Evolutionary conservation across 37 sponge, comb jelly and placozoan species (phyloP).

Genomic region (Oopsacas minuta): DNA sequence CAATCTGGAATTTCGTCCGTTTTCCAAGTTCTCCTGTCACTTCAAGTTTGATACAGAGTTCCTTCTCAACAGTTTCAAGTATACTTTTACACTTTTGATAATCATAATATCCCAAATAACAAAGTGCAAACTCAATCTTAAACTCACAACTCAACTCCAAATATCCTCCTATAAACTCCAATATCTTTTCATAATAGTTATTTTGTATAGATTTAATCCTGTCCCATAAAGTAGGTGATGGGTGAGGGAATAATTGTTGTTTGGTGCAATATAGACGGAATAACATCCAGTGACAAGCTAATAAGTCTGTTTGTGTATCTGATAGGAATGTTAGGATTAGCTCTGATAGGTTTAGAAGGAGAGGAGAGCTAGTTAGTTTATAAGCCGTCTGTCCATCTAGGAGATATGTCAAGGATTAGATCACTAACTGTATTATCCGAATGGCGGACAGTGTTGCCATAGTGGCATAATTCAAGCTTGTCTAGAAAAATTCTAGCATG

Average conservation of each 20-base stretch:
- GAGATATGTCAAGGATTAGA: too few relatives aligned
- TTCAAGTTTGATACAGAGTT: background rate
- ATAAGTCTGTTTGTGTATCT: background rate
- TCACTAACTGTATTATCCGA: too few relatives aligned
- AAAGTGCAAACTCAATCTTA: background rate
- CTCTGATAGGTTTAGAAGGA: background rate
- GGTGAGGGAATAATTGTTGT: slow-evolving; percentile 1
- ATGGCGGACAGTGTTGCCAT: too few relatives aligned
- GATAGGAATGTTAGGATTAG: slow-evolving; percentile 3
- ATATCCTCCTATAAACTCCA: background rate
- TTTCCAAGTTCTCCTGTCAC: background rate
- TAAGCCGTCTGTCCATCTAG: background rate
- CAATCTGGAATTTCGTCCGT: slow-evolving; percentile 8
- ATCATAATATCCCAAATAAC: background rate
- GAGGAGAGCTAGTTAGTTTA: slow-evolving; percentile 16
- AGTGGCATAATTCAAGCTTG: too few relatives aligned
- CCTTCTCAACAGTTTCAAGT: background rate
- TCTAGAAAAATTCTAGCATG: too few relatives aligned
- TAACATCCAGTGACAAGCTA: background rate
- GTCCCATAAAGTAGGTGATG: background rate
- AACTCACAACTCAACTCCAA: background rate
- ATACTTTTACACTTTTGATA: background rate
- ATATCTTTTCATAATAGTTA: background rate
- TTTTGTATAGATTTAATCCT: background rate
- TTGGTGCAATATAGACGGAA: background rate